Conservation (phyloP, 2,113 vertebrate species). For the Vimba vimba region DNA sequence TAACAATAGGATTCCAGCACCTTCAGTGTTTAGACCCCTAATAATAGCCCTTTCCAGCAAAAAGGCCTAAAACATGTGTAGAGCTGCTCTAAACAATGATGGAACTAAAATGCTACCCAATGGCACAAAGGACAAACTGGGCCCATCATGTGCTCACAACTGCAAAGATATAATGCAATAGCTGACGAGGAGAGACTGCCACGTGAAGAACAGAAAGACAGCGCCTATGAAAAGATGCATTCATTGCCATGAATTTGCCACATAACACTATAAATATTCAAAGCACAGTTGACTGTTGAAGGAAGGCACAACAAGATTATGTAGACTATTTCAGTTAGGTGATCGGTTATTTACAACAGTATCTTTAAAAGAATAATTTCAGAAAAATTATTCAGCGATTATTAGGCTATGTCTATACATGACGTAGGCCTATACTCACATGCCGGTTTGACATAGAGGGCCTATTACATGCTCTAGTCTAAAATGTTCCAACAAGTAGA, state of each 20-base stretch:
- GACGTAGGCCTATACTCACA: no score
- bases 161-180: slow-evolving; percentile 40
- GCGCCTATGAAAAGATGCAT: slow-evolving; percentile 59
- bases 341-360: background rate
- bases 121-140: slow-evolving; percentile 9
- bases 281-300: background rate
- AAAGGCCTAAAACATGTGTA: background rate
- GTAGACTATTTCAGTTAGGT: background rate
- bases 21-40: no score
- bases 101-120: background rate
- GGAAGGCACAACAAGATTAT: background rate
- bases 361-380: background rate
- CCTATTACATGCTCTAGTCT: background rate
- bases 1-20: no score
- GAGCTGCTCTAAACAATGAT: background rate
- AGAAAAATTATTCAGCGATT: no score
- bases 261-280: slow-evolving; percentile 30
- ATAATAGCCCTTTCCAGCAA: background rate
- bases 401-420: no score
- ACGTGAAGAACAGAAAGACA: slow-evolving; percentile 52
- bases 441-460: background rate
- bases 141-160: slow-evolving; percentile 7
- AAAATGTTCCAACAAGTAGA: background rate
- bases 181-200: slow-evolving; percentile 47
- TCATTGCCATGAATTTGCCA: slow-evolving; percentile 36